Evolutionary conservation across 2,797 vertebrate species (phyloP), one percentile per base, ranked within the genome.

Genomic region (Characodon lateralis): DNA sequence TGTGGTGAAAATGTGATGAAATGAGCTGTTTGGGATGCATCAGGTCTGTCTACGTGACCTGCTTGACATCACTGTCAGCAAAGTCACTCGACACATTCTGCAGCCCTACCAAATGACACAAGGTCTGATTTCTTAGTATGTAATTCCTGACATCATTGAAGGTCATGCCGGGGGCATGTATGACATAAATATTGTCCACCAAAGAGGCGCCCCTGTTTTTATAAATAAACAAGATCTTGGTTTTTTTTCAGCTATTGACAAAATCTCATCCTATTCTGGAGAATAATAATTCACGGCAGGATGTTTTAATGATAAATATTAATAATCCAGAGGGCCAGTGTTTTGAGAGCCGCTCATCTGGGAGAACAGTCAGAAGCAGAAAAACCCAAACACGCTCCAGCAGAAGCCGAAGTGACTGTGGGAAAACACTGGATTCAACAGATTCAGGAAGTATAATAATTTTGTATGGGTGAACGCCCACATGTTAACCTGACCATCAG

Each of bases 231-330:
- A 89, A 63, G 56, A 79, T 82, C 28, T 41, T 24, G 18, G 50
- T 31, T 88, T 80, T 87, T 50, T 89, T 87, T 59, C 74, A 78
- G 73, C 82, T 72, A 28, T 85, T 91, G 88, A 90, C 88, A 89
- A 89, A 90, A 89, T 91, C 82, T 84, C 90, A 89, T 93, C 88
- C 90, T 76, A 79, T 92, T 91, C 79, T 83, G 74, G 81, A 84
- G 88, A 93, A 91, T 94, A 92, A 91, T 91, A n/a, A n/a, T n/a
- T 87, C 87, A 79, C 18, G 77, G 89, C 93, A 94, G 94, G 94
- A 94, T 93, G 94, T 87, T 85, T 80, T 87, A 89, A 87, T 90
- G 79, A 90, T 94, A 94, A 94, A 94, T 94, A 94, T 94, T 94
- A 94, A 94, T 95, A 92, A 95, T 91, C 74, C 69, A 80, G 53